phyloP scores from a whole-genome alignment of 2,888 invertebrate genomes.

The Spodoptera picta region DNA sequence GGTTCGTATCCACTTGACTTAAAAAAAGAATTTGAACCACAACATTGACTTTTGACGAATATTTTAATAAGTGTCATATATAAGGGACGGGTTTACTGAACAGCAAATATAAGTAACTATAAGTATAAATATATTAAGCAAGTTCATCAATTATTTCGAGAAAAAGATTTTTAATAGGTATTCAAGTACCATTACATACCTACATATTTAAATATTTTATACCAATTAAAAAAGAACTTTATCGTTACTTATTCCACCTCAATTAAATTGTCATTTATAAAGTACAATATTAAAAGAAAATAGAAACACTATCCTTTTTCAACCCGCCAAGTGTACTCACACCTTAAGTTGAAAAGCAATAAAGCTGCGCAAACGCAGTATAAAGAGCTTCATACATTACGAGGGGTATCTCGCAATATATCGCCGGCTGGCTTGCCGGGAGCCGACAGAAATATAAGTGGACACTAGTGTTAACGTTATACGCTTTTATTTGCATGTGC shows the following conservation, averaged over 20 bases:
- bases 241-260: too few species aligned
- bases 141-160: too few species aligned
- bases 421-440: conserved; percentile 57
- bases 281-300: too few species aligned
- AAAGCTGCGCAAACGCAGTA: conserved; percentile 66
- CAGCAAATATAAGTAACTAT: too few species aligned
- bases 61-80: neutral
- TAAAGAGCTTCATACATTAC: conserved; percentile 69
- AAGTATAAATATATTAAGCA: too few species aligned
- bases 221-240: too few species aligned
- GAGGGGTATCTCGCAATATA: conserved; percentile 60
- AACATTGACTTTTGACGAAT: conserved; percentile 38
- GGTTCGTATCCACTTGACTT: conserved; percentile 24
- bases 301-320: neutral
- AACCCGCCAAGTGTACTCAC: conserved; percentile 29
- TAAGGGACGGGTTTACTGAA: too few species aligned
- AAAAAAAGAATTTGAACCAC: conserved; percentile 24
- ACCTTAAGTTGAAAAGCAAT: conserved; percentile 60
- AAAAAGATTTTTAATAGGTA: too few species aligned
- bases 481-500: conserved; percentile 56
- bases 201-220: too few species aligned
- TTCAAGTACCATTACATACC: too few species aligned
- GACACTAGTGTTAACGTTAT: conserved; percentile 63
- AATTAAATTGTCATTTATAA: too few species aligned
- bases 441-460: conserved; percentile 63